Evolutionary conservation across 2,113 vertebrate genomes (phyloP).

Genomic region (Macroglossus sobrinus): DNA sequence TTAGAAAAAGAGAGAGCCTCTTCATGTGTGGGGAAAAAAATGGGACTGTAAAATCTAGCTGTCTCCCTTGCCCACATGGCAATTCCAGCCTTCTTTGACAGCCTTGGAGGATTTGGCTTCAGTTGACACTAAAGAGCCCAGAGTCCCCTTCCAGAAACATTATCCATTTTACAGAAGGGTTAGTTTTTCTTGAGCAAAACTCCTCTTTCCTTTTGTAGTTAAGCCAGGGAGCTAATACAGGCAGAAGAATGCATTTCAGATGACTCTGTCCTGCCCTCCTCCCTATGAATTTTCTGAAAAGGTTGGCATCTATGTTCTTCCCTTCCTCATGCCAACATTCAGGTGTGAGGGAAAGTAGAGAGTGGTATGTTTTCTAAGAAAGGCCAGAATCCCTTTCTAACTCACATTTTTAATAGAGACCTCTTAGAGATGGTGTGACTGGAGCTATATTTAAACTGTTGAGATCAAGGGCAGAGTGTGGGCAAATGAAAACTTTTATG

Average conservation of each 20-base stretch:
- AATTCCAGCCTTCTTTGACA: neutral
- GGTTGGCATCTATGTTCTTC: constrained; percentile 1
- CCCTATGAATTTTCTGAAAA: constrained; percentile 11
- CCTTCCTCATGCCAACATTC: neutral
- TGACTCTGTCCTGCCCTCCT: neutral
- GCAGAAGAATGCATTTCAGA: neutral
- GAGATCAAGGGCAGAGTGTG: neutral
- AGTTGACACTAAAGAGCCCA: neutral
- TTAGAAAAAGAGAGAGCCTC: neutral
- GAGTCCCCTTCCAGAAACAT: neutral
- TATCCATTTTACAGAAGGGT: neutral
- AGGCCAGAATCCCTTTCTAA: neutral
- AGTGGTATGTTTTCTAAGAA: neutral
- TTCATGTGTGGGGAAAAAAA: neutral
- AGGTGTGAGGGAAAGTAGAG: neutral
- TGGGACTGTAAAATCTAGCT: neutral
- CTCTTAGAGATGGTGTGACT: neutral
- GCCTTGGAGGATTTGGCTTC: neutral
- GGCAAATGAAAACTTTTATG: constrained; percentile 34
- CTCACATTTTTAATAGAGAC: neutral
- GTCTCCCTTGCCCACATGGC: neutral
- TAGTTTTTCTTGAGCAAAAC: constrained; percentile 7
- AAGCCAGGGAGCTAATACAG: neutral
- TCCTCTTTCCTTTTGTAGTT: constrained; percentile 10
- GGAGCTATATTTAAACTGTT: constrained; percentile 15